Percentiles rank a stretch among this genome's conserved stretches.
These are phyloP conservation scores for Alcedo quadribrachys DNA, from an alignment of 2,797 vertebrate genomes.

Conservation along the genomic window DNA sequence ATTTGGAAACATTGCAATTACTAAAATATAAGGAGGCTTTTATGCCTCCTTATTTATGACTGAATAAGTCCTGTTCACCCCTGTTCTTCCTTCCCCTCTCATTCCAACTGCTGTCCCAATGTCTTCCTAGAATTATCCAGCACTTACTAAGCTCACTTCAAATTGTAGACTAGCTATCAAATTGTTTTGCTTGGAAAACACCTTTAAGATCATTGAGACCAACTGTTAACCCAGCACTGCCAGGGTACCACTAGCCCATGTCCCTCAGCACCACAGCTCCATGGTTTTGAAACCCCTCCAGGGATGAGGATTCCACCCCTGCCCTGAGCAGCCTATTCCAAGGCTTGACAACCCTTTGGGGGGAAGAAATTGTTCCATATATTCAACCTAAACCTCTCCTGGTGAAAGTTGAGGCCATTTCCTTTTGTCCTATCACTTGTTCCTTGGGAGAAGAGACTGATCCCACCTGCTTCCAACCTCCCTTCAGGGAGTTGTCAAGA, in stretches of 20 bases:
- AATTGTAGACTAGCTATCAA: neutral
- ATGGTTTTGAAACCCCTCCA: neutral
- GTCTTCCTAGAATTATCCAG: neutral
- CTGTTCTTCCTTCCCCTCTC: neutral
- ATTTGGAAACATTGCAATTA: neutral
- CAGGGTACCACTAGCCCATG: neutral
- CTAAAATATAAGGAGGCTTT: neutral
- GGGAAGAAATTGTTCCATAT: neutral
- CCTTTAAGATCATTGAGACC: neutral
- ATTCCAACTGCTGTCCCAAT: neutral
- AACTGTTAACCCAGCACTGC: neutral
- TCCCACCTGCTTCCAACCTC: neutral
- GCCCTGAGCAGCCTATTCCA: neutral
- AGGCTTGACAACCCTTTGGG: neutral
- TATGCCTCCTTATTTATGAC: no score
- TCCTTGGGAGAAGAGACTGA: neutral
- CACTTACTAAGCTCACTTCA: neutral
- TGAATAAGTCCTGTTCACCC: neutral
- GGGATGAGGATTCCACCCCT: neutral
- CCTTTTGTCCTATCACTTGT: neutral
- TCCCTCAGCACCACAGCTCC: neutral
- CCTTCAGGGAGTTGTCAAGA: neutral
- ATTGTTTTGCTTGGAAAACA: neutral
- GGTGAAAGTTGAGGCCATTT: neutral
- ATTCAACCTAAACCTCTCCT: neutral